These are phyloP conservation scores for Crenuchus spilurus DNA, from an alignment of 2,797 vertebrate genomes.

Conservation along the genomic window DNA sequence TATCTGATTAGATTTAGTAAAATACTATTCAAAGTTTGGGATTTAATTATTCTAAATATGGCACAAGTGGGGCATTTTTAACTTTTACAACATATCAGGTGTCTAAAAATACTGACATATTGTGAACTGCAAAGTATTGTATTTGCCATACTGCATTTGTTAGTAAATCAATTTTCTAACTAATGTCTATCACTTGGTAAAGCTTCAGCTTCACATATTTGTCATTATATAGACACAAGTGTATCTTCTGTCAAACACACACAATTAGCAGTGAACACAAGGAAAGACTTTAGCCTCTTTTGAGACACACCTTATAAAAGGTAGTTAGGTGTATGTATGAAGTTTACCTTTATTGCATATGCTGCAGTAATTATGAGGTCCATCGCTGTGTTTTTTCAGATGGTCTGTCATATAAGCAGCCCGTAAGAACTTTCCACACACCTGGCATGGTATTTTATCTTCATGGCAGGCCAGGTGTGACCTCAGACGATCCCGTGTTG, in stretches of 20 bases:
- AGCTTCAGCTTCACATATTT: neutral
- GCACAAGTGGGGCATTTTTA: too few species aligned
- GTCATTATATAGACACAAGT: neutral
- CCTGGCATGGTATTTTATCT: slow-evolving; percentile 99
- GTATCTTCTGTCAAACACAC: neutral
- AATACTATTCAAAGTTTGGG: too few species aligned
- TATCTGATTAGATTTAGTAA: too few species aligned
- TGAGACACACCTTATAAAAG: slow-evolving; percentile 23
- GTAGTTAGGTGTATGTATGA: neutral
- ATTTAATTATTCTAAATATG: too few species aligned
- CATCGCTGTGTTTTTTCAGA: slow-evolving; percentile 98
- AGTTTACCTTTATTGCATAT: slow-evolving; percentile 99
- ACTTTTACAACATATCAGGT: too few species aligned
- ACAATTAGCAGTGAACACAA: neutral
- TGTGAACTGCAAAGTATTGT: too few species aligned
- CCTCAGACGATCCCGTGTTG: slow-evolving; percentile 95
- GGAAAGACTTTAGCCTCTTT: neutral
- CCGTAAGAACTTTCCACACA: slow-evolving; percentile 96
- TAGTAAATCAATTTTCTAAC: too few species aligned
- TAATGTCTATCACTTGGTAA: neutral
- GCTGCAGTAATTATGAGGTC: slow-evolving; percentile 97
- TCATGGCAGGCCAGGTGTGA: slow-evolving; percentile 98
- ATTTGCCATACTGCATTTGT: too few species aligned
- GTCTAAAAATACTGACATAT: too few species aligned
- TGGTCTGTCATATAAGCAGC: slow-evolving; percentile 99